Evolutionary conservation across 2,888 invertebrate genomes (phyloP).

Genomic region (Drosophila quinaria): DNA sequence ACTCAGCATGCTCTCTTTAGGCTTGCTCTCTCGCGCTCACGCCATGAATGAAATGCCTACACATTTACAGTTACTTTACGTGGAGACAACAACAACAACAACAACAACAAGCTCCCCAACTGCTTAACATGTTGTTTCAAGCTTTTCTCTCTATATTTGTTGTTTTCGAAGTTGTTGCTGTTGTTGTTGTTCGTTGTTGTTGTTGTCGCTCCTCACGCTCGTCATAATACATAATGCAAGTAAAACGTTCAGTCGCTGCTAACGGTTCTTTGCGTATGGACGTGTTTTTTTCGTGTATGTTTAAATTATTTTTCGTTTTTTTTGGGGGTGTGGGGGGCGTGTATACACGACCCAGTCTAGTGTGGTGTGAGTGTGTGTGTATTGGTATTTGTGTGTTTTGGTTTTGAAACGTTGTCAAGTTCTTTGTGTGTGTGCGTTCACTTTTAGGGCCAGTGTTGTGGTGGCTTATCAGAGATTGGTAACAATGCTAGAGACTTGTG

Average conservation of each 20-base stretch:
- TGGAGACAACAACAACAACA: conserved; percentile 43
- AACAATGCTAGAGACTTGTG: conserved; percentile 55
- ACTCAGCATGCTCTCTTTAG: conserved; percentile 1
- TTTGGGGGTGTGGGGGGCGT: conserved; percentile 7
- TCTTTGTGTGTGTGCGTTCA: conserved; percentile 29
- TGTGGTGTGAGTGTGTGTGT: conserved; percentile 38
- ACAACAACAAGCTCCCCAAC: conserved; percentile 42
- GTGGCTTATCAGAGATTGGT: conserved; percentile 74
- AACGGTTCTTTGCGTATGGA: conserved; percentile 86
- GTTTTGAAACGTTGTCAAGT: conserved; percentile 66
- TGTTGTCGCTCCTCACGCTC: conserved; percentile 34
- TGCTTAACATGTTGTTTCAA: conserved; percentile 64
- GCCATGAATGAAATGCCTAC: conserved; percentile 79
- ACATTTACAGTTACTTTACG: conserved; percentile 77
- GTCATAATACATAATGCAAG: conserved; percentile 57
- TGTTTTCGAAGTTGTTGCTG: conserved; percentile 38
- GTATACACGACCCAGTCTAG: conserved; percentile 30
- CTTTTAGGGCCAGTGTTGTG: conserved; percentile 65
- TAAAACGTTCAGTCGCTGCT: conserved; percentile 80
- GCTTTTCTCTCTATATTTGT: conserved; percentile 38
- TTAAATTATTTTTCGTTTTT: conserved; percentile 27
- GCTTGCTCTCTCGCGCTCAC: conserved; percentile 29
- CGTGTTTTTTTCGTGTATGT: conserved; percentile 67
- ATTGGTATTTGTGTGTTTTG: conserved; percentile 67
- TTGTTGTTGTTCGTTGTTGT: conserved; percentile 28